A percentile compares a stretch with the other conserved stretches of the same genome.
Conservation (phyloP, 2,113 vertebrate genomes). For the Hippocampus zosterae region DNA sequence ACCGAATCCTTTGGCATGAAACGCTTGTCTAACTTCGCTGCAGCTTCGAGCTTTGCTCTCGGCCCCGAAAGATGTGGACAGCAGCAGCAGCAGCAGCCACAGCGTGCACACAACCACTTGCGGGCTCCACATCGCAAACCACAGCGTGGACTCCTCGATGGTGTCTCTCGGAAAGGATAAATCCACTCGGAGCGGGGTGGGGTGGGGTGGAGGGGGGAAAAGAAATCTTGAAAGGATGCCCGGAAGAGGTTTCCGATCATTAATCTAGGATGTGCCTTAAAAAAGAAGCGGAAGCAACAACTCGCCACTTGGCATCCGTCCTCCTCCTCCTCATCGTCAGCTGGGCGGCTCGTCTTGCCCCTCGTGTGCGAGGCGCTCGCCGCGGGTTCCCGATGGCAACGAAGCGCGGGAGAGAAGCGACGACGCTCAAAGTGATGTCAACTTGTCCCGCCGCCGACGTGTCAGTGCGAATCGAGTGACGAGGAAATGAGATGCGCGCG, state of each 20-base stretch:
- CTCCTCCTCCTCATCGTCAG: constrained; percentile 52
- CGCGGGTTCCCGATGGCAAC: constrained; percentile 24
- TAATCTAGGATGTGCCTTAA: constrained; percentile 41
- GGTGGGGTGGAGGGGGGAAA: no score
- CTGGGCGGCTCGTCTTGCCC: constrained; percentile 6
- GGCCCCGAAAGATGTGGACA: constrained; percentile 68
- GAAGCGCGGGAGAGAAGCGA: constrained; percentile 23
- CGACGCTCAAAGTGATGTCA: constrained; percentile 50
- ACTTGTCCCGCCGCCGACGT: constrained; percentile 62
- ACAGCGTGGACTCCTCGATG: constrained; percentile 53
- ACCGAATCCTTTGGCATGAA: constrained; percentile 87
- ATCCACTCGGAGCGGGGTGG: constrained; percentile 1
- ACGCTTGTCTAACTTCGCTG: constrained; percentile 86
- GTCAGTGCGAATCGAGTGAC: constrained; percentile 46
- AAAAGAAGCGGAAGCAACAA: constrained; percentile 21
- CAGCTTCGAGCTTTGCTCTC: constrained; percentile 87
- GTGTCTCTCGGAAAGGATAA: constrained; percentile 17
- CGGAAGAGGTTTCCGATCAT: constrained; percentile 25
- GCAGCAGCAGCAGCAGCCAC: constrained; percentile 68
- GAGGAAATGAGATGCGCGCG: constrained; percentile 47
- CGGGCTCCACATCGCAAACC: constrained; percentile 71
- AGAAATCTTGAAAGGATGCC: constrained; percentile 31
- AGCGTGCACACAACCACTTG: constrained; percentile 67
- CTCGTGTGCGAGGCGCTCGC: constrained; percentile 10
- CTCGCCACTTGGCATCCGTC: constrained; percentile 62